Evolutionary conservation across 2,888 invertebrate genomes (phyloP), one percentile per base, ranked within the genome.

Genomic region (Shargacucullia verbasci): DNA sequence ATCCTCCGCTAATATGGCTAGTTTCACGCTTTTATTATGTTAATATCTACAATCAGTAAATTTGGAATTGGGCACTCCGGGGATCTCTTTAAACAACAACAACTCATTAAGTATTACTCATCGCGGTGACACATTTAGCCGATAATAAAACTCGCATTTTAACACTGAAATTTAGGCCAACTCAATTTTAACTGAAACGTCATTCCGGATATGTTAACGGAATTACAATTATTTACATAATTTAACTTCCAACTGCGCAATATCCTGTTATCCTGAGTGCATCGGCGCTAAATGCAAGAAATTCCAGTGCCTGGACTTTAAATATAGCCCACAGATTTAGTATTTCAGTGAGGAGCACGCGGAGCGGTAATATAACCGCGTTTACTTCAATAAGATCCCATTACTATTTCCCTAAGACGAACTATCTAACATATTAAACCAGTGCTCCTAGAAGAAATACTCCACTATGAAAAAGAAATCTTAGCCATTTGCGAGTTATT

Each of bases 181-280:
- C 14, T 34, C 34, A 37, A 41, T 47, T 44, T 71, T 27, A 58
- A 61, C 39, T 41, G 37, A n/a, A 37, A 44, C 48, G 35, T 34
- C 34, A 13, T 35, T 55, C 41, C 40, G 46, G 44, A 66, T 45
- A 54, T 57, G 55, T 38, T 39, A 69, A 53, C 56, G 38, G 55
- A 44, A 46, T 59, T 54, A 59, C 49, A 59, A 59, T 69, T 46
- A 70, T 49, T 73, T 58, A 58, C 59, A 73, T 58, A 63, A 71
- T 73, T 63, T 55, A 46, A 47, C 63, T 37, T 37, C 34, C 41
- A 41, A 59, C 56, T 59, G 59, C 62, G 69, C 54, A 57, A 61
- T 58, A 61, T 71, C 49, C 48, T 49, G 62, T 54, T 56, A 67
- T 54, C 69, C 48, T 72, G 46, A 54, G 40, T 57, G 54, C 68